Conservation (phyloP, 2,113 vertebrate genomes). For the Gorsachius goisagi region DNA sequence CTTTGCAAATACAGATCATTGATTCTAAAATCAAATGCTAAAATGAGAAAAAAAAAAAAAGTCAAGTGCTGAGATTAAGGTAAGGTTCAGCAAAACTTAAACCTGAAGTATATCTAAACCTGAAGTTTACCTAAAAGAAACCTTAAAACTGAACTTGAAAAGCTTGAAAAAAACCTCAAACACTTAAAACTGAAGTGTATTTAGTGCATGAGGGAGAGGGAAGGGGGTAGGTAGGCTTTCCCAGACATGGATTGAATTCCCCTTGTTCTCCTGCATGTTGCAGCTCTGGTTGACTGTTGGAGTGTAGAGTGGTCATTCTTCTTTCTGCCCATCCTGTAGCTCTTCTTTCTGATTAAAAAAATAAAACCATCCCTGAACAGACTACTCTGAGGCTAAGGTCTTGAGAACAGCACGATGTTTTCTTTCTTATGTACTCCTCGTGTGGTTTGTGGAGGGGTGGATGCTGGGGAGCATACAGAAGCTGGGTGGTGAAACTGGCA, state of each 20-base stretch:
- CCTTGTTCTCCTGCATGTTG: fast-evolving
- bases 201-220: not conserved
- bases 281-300: not conserved
- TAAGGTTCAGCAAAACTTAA: not conserved
- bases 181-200: not conserved
- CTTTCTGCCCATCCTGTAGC: not conserved
- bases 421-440: fast-evolving
- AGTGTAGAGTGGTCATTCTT: not conserved
- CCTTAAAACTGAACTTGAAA: not conserved
- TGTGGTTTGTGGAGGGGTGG: not conserved
- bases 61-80: not conserved
- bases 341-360: not conserved
- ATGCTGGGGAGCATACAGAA: not conserved
- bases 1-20: not conserved
- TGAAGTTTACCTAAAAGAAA: not conserved
- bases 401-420: not conserved
- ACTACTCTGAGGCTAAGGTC: not conserved
- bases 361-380: fast-evolving
- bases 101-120: not conserved
- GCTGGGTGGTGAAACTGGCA: not conserved
- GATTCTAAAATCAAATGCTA: not conserved
- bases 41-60: not conserved
- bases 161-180: not conserved
- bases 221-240: not conserved
- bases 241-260: not conserved